Evolutionary conservation across 2,113 vertebrate genomes (phyloP), one percentile per base, ranked within the genome.

Genomic region (Riparia riparia): DNA sequence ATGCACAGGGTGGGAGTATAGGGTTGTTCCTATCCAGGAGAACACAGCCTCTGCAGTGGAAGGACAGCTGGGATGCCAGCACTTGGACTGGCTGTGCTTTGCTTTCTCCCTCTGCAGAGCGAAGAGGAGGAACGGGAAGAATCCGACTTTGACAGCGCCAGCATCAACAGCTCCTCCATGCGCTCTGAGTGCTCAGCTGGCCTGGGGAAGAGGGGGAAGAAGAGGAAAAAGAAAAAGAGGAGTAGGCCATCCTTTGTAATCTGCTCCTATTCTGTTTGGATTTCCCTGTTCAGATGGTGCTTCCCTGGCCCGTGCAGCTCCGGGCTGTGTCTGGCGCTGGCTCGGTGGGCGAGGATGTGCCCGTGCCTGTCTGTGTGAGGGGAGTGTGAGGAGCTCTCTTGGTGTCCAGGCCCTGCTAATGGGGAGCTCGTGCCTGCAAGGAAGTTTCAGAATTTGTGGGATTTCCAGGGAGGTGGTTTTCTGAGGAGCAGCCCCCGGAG

Each of bases 41-140:
- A 29, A 1, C 4, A 1, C 3, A 15, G 53, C 37, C 16, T 7
- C 42, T 50, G 47, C 66, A 54, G 64, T 22, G 31, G 20, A 70
- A 42, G 34, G 47, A 7, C 31, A 3, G 5, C 44, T 60, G 60
- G 65, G n/a, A 5, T 70, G 69, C 24, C 51, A 11, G 39, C 1
- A 2, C n/a, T 57, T n/a, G 41, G 57, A 82, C 91, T 93, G n/a
- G 37, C 3, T 28, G 68, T 64, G 28, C 71, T 89, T 85, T 92
- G 45, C 7, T 81, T 96, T 90, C 81, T 51, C 61, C 77, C 28
- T 78, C 73, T 45, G 64, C 98, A 99, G 99, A 99, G 99, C 0
- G 99, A 99, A 97, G 99, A 99, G 70, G 99, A 99, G 47, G 99
- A 99, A 64, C 97, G 98, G 68, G 99, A 99, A 73, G 99, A 99